Evolutionary conservation across 2,888 invertebrate genomes (phyloP).

Genomic region (Zygaena filipendulae): DNA sequence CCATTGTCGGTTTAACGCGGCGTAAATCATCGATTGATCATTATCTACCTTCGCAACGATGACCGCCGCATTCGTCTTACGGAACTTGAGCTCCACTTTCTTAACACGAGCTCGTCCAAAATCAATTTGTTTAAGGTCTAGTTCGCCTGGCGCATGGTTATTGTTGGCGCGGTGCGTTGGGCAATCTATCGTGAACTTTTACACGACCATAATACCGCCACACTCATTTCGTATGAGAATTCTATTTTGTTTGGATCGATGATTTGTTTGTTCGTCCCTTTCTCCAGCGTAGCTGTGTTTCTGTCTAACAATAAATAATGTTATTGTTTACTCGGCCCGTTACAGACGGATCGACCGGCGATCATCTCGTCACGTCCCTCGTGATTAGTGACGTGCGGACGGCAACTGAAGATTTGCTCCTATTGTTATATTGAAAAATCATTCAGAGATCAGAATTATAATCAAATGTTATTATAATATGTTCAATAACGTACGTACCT

Average conservation of each 20-base stretch:
- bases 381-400: too few relatives aligned
- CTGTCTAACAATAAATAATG: conserved; percentile 42
- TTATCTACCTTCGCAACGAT: conserved; percentile 45
- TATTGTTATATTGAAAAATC: too few relatives aligned
- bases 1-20: conserved; percentile 60
- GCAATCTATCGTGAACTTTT: conserved; percentile 65
- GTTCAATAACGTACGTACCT: too few relatives aligned
- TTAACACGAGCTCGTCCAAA: conserved; percentile 24
- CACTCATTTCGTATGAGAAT: conserved; percentile 65
- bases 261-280: conserved; percentile 32
- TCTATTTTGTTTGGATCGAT: conserved; percentile 60
- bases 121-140: conserved; percentile 35
- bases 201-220: conserved; percentile 61
- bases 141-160: conserved; percentile 30
- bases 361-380: too few relatives aligned
- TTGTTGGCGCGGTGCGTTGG: conserved; percentile 48
- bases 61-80: conserved; percentile 45
- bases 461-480: too few relatives aligned
- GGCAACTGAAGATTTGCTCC: too few relatives aligned
- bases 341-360: conserved; percentile 41
- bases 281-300: conserved; percentile 28
- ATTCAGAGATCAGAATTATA: too few relatives aligned
- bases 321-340: conserved; percentile 61
- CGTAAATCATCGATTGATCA: conserved; percentile 64
- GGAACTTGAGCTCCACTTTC: conserved; percentile 28